Conservation (phyloP, 2,797 vertebrate species). For the Parambassis ranga region DNA sequence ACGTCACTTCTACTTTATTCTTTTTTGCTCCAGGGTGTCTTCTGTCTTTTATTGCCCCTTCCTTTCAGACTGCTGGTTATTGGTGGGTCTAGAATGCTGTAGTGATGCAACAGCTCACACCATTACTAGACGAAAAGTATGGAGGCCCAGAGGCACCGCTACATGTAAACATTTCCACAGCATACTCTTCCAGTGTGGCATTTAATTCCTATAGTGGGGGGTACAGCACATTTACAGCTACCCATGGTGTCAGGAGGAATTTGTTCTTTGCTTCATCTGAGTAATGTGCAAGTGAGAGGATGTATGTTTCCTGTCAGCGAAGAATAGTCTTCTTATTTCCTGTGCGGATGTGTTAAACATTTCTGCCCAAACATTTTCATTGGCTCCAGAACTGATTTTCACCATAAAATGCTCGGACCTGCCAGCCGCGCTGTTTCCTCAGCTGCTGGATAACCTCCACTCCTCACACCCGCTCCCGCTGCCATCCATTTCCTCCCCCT, state of each 20-base stretch:
- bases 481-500: constrained; percentile 61
- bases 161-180: constrained; percentile 18
- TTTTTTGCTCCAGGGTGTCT: too few relatives aligned
- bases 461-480: constrained; percentile 48
- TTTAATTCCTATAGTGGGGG: constrained; percentile 19
- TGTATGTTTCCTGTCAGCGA: constrained; percentile 64
- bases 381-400: constrained; percentile 58
- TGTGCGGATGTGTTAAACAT: constrained; percentile 59
- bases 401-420: constrained; percentile 52
- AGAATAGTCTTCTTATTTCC: constrained; percentile 62
- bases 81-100: too few relatives aligned
- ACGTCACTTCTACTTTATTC: too few relatives aligned
- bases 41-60: too few relatives aligned
- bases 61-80: not conserved
- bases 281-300: constrained; percentile 38
- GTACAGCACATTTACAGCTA: not conserved
- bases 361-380: constrained; percentile 70
- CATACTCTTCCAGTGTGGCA: constrained; percentile 2
- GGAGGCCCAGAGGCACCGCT: not conserved
- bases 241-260: constrained; percentile 25
- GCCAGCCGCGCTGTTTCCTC: constrained; percentile 75
- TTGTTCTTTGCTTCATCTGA: constrained; percentile 23
- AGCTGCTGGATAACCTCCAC: constrained; percentile 77
- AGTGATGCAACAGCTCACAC: not conserved
- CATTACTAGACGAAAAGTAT: not conserved